Base-by-base conservation (phyloP, 2,888 invertebrate species). In the Sarcophaga caerulescens region DNA sequence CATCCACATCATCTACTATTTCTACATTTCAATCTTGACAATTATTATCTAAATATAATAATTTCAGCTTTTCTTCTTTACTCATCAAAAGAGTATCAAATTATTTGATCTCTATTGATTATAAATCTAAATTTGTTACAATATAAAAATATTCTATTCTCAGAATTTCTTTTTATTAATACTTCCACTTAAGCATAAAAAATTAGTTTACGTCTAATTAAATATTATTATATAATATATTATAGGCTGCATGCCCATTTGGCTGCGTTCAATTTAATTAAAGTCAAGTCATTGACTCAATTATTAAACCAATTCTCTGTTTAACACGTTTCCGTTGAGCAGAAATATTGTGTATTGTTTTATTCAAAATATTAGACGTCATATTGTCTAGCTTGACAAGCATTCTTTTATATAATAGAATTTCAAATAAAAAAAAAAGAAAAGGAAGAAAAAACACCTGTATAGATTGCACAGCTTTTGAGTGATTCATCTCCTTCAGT, bases 51-150 rank as follows among this genome's bases (percentile, higher is more conserved):
- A 35, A 35, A 35, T 35, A 35, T 0, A 8, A 35, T 35, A 8
- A 35, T 35, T 35, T 35, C 8, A 35, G 35, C 8, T 35, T 35
- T 35, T 35, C 35, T 35, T 35, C 35, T 35, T 35, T 35, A 35
- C 8, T 10, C 35, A 10, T 10, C 35, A 35, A 10, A 35, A 57
- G 57, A 79, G 65, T 65, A 79, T 71, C 63, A 71, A 79, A 57
- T 62, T 25, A 81, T 57, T 75, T 81, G 73, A 81, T 47, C 75
- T 68, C 25, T 62, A 68, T 47, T 60, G 45, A 81, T 74, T 74
- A 45, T 68, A 19, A 66, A 21, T 3, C 12, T 14, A 52, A 66
- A 21, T 66, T 44, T 1, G 10, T 52, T 52, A 12, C 14, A 12
- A 52, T 12, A 52, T 17, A 10, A 35, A 35, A 35, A 35, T 35